Evolutionary conservation across 2,888 invertebrate species (phyloP), one percentile per base, ranked within the genome.

Genomic region (Trichopria drosophilae): DNA sequence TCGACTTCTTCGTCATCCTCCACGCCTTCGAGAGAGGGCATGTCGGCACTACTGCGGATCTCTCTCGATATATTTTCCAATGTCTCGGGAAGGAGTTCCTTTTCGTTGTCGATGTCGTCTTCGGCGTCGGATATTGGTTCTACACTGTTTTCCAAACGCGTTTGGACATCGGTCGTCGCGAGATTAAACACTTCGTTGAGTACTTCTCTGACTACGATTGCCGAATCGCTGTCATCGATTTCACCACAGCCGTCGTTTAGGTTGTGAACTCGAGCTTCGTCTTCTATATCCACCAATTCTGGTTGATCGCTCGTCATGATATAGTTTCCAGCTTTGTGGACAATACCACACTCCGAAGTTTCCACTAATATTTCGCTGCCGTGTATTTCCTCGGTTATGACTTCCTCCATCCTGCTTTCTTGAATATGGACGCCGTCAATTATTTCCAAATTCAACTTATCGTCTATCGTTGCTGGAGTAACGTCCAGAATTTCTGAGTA

Each of bases 51-150:
- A 12, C 57, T 68, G 2, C 56, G 54, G 48, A 65, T 59, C 32
- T 71, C 66, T 3, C 57, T 63, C n/a, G 66, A 60, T 39, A 65
- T 62, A 41, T 66, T 62, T 34, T 62, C 67, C 5, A 67, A 20
- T 1, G 64, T 66, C 28, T 68, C 64, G 3, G 55, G 23, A 6
- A 34, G 9, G 29, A 49, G 12, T 16, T 13, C 35, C 9, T 41
- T 44, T 10, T 39, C 47, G 2, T 47, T 58, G n/a, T n/a, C n/a
- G 5, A 18, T 20, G 4, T 40, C 47, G 9, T 24, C 51, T 13
- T 47, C 44, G n/a, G 51, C 43, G 9, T 60, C 45, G 15, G 47
- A 23, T 29, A 37, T 58, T 44, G 29, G 53, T 45, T 42, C 55
- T 6, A 52, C 46, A 46, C 53, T 39, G 15, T 50, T 49, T 12